Evolutionary conservation across 1,140 invertebrate genomes (phyloP).

Genomic region (Dendrolimus punctatus): DNA sequence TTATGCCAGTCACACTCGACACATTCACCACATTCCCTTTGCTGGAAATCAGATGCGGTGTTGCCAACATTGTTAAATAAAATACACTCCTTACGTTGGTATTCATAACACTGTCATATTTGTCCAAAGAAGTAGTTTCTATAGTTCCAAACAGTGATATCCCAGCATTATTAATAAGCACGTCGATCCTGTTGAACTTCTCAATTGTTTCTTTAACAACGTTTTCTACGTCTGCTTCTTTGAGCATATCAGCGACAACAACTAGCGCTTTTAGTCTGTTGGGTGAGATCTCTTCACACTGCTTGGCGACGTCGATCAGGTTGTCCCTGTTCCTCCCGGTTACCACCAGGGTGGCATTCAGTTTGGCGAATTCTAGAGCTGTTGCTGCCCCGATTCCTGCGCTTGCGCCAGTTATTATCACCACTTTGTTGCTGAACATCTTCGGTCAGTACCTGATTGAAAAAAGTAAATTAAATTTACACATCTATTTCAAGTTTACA

Average conservation of each 20-base stretch:
- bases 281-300: constrained; percentile 72
- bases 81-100: constrained; percentile 83
- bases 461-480: not conserved
- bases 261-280: constrained; percentile 66
- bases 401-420: constrained; percentile 84
- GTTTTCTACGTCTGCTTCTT: constrained; percentile 76
- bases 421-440: constrained; percentile 78
- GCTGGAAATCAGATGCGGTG: constrained; percentile 80
- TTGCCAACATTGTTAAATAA: constrained; percentile 82
- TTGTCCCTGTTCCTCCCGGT: constrained; percentile 73
- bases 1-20: constrained; percentile 83
- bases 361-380: constrained; percentile 81
- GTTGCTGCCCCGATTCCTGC: constrained; percentile 90
- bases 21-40: constrained; percentile 89
- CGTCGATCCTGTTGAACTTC: constrained; percentile 75
- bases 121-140: constrained; percentile 80
- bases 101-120: constrained; percentile 83
- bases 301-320: constrained; percentile 66
- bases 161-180: constrained; percentile 86
- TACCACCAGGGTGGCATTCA: constrained; percentile 78
- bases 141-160: constrained; percentile 78
- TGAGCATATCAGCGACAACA: constrained; percentile 77
- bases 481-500: too few relatives aligned
- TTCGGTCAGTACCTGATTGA: constrained; percentile 18
- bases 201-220: constrained; percentile 75